Conservation (phyloP, 35 echinoderm and acorn worm genomes). For the Ophiothrix spiculata region DNA sequence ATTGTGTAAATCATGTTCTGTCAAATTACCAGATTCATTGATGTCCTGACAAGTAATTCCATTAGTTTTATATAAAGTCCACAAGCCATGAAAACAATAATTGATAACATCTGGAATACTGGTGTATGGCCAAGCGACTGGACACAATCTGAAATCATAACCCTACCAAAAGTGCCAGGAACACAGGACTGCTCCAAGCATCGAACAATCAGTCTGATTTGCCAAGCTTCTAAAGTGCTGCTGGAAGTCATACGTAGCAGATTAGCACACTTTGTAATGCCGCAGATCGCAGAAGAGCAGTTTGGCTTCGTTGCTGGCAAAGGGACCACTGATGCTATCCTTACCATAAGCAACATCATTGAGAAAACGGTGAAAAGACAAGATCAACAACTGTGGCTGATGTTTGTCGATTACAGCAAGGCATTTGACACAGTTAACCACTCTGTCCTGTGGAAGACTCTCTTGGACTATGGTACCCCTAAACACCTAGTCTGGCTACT, state of each 20-base stretch:
- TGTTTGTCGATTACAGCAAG: conserved; percentile 25
- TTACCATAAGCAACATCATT: conserved; percentile 33
- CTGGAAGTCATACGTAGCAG: conserved; percentile 22
- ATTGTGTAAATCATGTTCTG: too few species aligned
- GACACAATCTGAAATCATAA: conserved; percentile 41
- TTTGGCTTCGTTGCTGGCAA: conserved; percentile 31
- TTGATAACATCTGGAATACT: conserved; percentile 45
- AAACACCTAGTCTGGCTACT: conserved; percentile 20
- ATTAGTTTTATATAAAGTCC: too few species aligned
- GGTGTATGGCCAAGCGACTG: conserved; percentile 43
- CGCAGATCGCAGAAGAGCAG: conserved; percentile 31
- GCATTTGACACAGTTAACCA: conserved; percentile 21
- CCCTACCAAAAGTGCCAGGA: conserved; percentile 12
- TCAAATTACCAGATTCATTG: too few species aligned
- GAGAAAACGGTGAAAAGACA: conserved; percentile 48
- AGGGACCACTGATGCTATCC: conserved; percentile 22
- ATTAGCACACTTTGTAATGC: conserved; percentile 33
- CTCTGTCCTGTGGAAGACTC: conserved; percentile 26
- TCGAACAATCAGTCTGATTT: conserved; percentile 40
- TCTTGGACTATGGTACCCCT: not conserved
- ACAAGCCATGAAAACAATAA: conserved; percentile 42
- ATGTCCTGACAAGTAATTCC: too few species aligned
- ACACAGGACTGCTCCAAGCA: conserved; percentile 40
- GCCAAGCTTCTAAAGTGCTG: conserved; percentile 41
- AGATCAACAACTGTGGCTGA: conserved; percentile 54